Evolutionary conservation across 2,113 vertebrate genomes (phyloP).

Genomic region (Scolopax mira): DNA sequence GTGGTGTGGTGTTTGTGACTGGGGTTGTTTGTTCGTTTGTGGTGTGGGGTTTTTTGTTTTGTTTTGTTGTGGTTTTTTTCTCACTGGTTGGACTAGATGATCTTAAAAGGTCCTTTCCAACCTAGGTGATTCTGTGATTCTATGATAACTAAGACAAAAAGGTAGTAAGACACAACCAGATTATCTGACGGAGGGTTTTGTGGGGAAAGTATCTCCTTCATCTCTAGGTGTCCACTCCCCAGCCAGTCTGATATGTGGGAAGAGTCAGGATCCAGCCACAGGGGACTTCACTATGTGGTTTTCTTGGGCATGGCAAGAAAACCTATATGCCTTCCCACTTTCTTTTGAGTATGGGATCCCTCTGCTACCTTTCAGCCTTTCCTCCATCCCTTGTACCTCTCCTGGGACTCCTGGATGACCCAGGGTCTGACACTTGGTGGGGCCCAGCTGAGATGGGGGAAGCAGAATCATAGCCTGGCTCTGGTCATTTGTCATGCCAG

Average conservation of each 20-base stretch:
- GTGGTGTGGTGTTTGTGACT: too few relatives aligned
- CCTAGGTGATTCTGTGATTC: too few relatives aligned
- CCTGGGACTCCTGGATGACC: not conserved
- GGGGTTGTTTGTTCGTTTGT: too few relatives aligned
- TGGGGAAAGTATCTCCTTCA: not conserved
- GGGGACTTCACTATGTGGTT: not conserved
- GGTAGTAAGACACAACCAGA: not conserved
- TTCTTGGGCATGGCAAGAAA: not conserved
- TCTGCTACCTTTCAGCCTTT: not conserved
- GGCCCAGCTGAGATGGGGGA: not conserved
- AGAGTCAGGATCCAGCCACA: rapidly evolving
- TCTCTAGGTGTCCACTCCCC: not conserved
- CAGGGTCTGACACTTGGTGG: not conserved
- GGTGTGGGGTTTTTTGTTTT: too few relatives aligned
- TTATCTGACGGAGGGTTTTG: not conserved
- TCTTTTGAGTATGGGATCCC: not conserved
- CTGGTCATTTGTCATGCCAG: not conserved
- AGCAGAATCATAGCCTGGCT: not conserved
- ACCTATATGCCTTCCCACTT: not conserved
- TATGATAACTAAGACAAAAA: not conserved
- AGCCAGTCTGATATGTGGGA: not conserved
- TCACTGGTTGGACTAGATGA: too few relatives aligned
- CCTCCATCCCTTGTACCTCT: not conserved
- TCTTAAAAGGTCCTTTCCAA: too few relatives aligned
- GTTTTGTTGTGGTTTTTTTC: too few relatives aligned